A percentile compares a stretch with the other conserved stretches of the same genome.
Evolutionary conservation across 2,113 vertebrate genomes (phyloP).

Genomic region (Mustela lutreola): DNA sequence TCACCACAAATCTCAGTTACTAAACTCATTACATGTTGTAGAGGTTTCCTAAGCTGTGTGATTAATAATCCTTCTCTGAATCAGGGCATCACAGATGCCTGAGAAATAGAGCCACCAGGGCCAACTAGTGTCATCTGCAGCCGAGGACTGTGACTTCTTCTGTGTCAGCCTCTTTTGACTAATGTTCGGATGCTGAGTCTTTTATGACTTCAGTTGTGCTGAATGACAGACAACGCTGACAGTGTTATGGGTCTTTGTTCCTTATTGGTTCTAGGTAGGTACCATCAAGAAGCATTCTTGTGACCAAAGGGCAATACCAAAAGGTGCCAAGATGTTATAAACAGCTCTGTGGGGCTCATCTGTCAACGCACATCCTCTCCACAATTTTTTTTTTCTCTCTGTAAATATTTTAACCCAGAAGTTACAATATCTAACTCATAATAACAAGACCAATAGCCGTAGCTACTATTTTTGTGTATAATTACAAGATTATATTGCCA

Average conservation of each 20-base stretch:
- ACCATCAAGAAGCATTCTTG: not conserved
- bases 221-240: not conserved
- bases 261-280: not conserved
- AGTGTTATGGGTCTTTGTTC: not conserved
- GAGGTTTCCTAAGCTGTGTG: constrained; percentile 79
- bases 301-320: not conserved
- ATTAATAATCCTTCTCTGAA: constrained; percentile 76
- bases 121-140: not conserved
- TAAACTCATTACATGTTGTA: constrained; percentile 80
- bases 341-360: not conserved
- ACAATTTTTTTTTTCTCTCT: not conserved
- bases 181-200: not conserved
- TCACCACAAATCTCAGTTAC: constrained; percentile 82
- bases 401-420: not conserved
- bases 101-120: not conserved
- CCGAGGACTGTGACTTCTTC: not conserved
- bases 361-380: not conserved
- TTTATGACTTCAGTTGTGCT: not conserved
- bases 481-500: not conserved
- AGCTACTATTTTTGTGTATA: not conserved
- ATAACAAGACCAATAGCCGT: not conserved
- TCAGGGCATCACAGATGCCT: not conserved
- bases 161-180: not conserved
- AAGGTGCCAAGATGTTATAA: not conserved
- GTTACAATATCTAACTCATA: not conserved